Evolutionary conservation across 2,113 vertebrate genomes (phyloP).

Genomic region (Hyperoodon ampullatus): DNA sequence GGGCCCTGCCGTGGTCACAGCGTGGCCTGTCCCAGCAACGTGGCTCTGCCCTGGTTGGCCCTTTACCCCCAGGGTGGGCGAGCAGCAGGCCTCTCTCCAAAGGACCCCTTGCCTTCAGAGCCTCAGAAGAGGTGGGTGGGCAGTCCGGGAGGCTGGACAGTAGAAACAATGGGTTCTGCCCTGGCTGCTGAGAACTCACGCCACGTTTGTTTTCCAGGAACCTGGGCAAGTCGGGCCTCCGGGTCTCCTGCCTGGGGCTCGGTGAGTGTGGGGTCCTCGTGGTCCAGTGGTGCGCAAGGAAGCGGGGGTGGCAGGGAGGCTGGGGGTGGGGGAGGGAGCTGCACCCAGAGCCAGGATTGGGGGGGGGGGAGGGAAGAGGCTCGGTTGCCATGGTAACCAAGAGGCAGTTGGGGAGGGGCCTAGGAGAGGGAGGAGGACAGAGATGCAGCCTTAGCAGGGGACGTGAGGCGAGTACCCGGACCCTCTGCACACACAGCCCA

Average conservation of each 20-base stretch:
- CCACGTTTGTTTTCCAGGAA: constrained; percentile 90
- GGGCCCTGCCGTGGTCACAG: neutral
- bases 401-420: neutral
- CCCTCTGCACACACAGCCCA: neutral
- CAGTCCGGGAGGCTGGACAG: accelerated
- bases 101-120: neutral
- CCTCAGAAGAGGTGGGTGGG: neutral
- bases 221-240: constrained; percentile 97
- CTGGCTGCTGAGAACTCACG: neutral
- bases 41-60: neutral
- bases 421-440: neutral
- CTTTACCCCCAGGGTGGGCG: accelerated
- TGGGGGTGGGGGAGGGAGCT: neutral
- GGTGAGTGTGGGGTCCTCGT: constrained; percentile 87
- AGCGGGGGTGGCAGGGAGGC: too few species aligned
- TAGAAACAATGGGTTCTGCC: neutral
- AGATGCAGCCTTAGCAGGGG: neutral
- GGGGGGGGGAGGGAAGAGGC: neutral
- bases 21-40: accelerated
- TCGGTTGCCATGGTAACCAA: neutral
- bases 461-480: accelerated
- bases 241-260: constrained; percentile 98
- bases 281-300: too few species aligned
- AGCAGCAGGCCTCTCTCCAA: neutral
- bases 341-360: neutral